phyloP scores from a whole-genome alignment of 2,888 invertebrate species.

The Thalpophila matura region DNA sequence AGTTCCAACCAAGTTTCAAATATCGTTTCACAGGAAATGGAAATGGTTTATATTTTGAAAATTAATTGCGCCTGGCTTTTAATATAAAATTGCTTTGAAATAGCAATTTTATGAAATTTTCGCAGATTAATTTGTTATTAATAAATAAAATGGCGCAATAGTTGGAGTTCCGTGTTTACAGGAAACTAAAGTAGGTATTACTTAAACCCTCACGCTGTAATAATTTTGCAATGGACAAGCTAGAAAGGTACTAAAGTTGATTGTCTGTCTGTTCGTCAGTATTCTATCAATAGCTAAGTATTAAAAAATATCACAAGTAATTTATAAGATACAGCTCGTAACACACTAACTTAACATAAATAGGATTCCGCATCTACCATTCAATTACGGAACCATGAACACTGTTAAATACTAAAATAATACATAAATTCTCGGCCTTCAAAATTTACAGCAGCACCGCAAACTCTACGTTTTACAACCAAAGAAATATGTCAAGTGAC shows the following conservation, averaged over 20 bases:
- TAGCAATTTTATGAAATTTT: not conserved
- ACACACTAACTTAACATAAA: not conserved
- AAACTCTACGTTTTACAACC: slow-evolving; percentile 27
- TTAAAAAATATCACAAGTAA: too few species aligned
- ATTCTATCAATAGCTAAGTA: too few species aligned
- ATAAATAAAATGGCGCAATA: too few species aligned
- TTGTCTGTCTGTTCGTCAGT: too few species aligned
- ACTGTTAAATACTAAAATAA: slow-evolving; percentile 8
- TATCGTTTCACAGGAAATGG: slow-evolving; percentile 28
- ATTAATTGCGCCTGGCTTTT: slow-evolving; percentile 14
- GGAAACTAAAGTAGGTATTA: too few species aligned
- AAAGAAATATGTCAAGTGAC: slow-evolving; percentile 35
- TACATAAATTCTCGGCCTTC: slow-evolving; percentile 1
- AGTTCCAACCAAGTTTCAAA: slow-evolving; percentile 27
- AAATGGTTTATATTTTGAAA: slow-evolving; percentile 26
- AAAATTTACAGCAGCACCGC: not conserved
- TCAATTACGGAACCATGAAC: slow-evolving; percentile 9
- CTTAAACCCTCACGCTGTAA: not conserved
- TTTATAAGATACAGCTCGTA: too few species aligned
- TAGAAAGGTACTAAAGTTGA: too few species aligned
- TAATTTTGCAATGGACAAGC: not conserved
- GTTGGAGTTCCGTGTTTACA: too few species aligned
- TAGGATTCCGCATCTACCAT: not conserved
- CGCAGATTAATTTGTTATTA: not conserved
- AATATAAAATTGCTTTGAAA: not conserved